Percentiles rank a stretch among this genome's conserved stretches.
These are phyloP conservation scores for Alces alces DNA, from an alignment of 2,113 vertebrate species.

Conservation along the genomic window DNA sequence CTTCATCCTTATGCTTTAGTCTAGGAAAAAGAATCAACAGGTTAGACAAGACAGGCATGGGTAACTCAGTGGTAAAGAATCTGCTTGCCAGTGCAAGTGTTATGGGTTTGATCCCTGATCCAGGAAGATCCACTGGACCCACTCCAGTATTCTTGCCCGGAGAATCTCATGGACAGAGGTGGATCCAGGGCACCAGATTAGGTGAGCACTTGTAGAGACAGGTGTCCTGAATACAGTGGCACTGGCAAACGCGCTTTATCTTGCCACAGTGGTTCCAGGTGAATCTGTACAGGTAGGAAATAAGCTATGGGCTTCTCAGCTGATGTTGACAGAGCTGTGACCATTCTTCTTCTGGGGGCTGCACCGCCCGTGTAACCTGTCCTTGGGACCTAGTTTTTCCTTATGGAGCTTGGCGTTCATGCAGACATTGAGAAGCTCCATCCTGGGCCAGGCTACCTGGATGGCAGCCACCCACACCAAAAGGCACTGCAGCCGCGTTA, in stretches of 20 bases:
- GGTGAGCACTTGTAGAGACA: constrained; percentile 96
- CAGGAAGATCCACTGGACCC: background rate
- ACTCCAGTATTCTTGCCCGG: background rate
- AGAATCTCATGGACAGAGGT: constrained; percentile 15
- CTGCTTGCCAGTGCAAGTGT: background rate
- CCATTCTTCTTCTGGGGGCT: constrained; percentile 87
- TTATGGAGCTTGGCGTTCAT: background rate
- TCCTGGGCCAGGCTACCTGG: background rate
- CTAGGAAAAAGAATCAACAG: background rate
- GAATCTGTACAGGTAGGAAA: constrained; percentile 92
- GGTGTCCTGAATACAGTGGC: constrained; percentile 93
- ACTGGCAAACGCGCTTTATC: constrained; percentile 83
- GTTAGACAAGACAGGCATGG: background rate
- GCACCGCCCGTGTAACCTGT: constrained; percentile 79
- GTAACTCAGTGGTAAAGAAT: background rate
- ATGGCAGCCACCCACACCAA: background rate
- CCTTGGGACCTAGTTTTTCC: background rate
- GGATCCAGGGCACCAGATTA: constrained; percentile 94
- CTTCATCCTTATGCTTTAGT: background rate
- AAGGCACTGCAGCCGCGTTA: background rate
- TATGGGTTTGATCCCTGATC: background rate
- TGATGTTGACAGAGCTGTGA: constrained; percentile 89
- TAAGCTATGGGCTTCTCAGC: constrained; percentile 82
- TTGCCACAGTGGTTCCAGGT: constrained; percentile 92
- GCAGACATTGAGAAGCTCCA: background rate